phyloP scores from a whole-genome alignment of 1,140 invertebrate genomes.

The Calliopsis andreniformis region DNA sequence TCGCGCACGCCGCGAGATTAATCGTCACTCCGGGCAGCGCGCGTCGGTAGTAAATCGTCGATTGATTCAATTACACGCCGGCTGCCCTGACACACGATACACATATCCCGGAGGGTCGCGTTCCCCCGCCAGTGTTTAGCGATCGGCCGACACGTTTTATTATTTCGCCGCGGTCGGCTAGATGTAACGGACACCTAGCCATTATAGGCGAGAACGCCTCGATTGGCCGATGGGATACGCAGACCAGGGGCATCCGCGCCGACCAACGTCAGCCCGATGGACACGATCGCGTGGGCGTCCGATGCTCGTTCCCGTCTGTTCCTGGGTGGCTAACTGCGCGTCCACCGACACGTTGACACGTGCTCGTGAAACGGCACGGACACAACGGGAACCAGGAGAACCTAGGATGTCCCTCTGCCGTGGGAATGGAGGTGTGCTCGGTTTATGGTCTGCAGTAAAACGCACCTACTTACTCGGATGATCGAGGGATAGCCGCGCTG shows the following conservation, averaged over 20 bases:
- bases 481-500: slow-evolving; percentile 60
- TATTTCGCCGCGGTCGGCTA: slow-evolving; percentile 41
- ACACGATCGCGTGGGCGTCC: slow-evolving; percentile 6
- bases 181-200: slow-evolving; percentile 59
- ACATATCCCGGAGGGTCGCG: slow-evolving; percentile 16
- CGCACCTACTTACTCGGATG: slow-evolving; percentile 52
- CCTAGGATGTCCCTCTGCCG: background rate
- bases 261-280: background rate
- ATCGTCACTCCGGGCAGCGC: slow-evolving; percentile 45
- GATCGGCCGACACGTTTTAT: slow-evolving; percentile 48
- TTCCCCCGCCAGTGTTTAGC: slow-evolving; percentile 6
- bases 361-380: slow-evolving; percentile 9
- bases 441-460: slow-evolving; percentile 67
- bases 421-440: slow-evolving; percentile 63
- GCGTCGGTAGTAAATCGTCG: slow-evolving; percentile 51
- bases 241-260: background rate
- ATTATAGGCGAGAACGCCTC: slow-evolving; percentile 47
- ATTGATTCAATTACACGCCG: slow-evolving; percentile 54
- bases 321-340: slow-evolving; percentile 28
- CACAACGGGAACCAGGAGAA: slow-evolving; percentile 2
- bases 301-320: slow-evolving; percentile 15
- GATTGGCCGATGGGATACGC: slow-evolving; percentile 49
- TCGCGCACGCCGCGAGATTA: slow-evolving; percentile 24
- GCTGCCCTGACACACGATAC: slow-evolving; percentile 33
- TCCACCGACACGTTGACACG: slow-evolving; percentile 9